Conservation (phyloP, 2,797 vertebrate genomes). For the Uromys caudimaculatus region DNA sequence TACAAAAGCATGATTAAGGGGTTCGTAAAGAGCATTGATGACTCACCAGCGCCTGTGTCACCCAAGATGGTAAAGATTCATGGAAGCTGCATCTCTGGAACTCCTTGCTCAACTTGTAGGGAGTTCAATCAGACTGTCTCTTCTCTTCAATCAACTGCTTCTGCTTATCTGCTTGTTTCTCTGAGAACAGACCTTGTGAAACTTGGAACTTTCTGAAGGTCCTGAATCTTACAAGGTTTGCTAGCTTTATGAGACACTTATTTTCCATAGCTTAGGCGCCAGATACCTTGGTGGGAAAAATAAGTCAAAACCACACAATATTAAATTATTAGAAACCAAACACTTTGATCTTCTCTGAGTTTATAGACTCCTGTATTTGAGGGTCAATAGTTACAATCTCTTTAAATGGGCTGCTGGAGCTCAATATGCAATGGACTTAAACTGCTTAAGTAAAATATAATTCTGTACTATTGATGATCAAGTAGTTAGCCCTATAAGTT, state of each 20-base stretch:
- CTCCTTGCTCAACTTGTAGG: background rate
- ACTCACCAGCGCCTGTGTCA: background rate
- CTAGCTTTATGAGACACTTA: background rate
- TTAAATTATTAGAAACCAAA: constrained; percentile 11
- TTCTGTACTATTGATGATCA: background rate
- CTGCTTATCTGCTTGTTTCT: background rate
- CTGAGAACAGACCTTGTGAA: background rate
- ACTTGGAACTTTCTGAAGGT: background rate
- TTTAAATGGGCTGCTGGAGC: background rate
- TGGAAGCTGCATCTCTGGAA: fast-evolving
- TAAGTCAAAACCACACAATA: background rate
- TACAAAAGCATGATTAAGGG: background rate
- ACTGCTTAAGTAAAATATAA: constrained; percentile 3
- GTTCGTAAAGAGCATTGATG: background rate
- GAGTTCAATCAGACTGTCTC: background rate
- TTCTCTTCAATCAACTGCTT: no score
- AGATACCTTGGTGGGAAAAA: background rate
- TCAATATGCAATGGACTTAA: constrained; percentile 20
- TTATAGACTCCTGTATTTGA: background rate
- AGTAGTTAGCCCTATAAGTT: background rate
- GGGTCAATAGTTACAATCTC: background rate
- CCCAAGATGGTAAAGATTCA: background rate
- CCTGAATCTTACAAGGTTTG: background rate
- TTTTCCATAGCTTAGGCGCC: background rate
- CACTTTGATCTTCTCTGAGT: background rate